Evolutionary conservation across 2,113 vertebrate genomes (phyloP), one percentile per base, ranked within the genome.

Genomic region (Apodemus speciosus): DNA sequence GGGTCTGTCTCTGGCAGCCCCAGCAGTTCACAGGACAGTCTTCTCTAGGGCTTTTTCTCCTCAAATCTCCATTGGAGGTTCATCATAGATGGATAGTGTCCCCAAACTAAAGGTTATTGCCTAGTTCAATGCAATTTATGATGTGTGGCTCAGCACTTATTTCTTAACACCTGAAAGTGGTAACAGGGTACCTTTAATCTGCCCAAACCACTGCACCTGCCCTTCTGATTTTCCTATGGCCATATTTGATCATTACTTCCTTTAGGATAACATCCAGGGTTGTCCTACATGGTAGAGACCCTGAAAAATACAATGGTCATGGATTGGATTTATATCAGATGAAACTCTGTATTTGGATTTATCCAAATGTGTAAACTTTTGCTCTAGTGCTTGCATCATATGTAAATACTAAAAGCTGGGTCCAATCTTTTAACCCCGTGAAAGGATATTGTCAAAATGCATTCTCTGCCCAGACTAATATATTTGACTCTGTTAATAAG

Each of bases 221-320:
- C 13, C 20, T 46, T 92, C n/a, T 86, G 25, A 0, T 32, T 62
- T 62, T n/a, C 6, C 68, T 85, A 6, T 2, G 49, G 18, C 2
- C 0, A 0, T 20, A 14, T 0, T 27, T 69, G 14, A 58, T 49
- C 49, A 43, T 2, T n/a, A 69, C 2, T 91, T 14, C 32, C 20
- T 91, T 76, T 30, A 32, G 64, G 62, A 87, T 15, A 72, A 18
- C 4, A 8, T 64, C 53, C 56, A 64, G n/a, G 27, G 10, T 30
- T 91, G 30, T 30, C 53, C 21, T 53, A 32, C 25, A 49, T 83
- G 71, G 58, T 7, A 18, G 46, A 76, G 30, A 75, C 6, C 3
- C 38, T 90, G 71, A 51, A 43, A 64, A 21, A 71, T 4, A 53
- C 1, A 62, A 3, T 56, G 53, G 8, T 32, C 68, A 58, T 11